phyloP scores from a whole-genome alignment of 2,888 invertebrate species.

The Lasioglossum lativentre region DNA sequence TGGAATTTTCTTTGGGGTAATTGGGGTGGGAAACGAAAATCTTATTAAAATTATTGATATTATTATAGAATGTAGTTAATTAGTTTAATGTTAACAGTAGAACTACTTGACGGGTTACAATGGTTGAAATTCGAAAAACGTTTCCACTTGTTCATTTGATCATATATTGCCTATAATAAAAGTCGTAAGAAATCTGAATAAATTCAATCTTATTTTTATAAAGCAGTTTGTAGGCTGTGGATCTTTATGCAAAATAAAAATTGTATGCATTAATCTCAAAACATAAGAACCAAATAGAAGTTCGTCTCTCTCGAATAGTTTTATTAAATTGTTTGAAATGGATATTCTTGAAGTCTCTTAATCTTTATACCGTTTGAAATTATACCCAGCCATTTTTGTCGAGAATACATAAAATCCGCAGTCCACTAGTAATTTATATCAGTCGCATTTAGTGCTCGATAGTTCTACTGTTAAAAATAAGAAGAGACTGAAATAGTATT shows the following conservation, averaged over 20 bases:
- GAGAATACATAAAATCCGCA: neutral
- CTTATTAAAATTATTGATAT: neutral
- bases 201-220: neutral
- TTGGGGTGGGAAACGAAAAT: neutral
- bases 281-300: neutral
- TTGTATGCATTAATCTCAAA: neutral
- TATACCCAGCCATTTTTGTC: neutral
- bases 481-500: slow-evolving; percentile 1
- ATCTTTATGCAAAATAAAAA: no score
- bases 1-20: neutral
- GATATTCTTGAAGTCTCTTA: neutral
- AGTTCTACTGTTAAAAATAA: neutral
- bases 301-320: neutral
- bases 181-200: neutral
- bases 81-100: neutral
- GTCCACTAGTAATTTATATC: neutral
- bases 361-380: neutral
- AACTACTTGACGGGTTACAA: neutral
- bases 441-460: neutral
- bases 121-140: neutral
- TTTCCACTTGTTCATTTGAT: neutral
- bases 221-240: neutral
- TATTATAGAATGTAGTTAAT: neutral
- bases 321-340: neutral
- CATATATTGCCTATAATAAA: neutral